phyloP scores from a whole-genome alignment of 2,888 invertebrate genomes.

The Timandra comae region DNA sequence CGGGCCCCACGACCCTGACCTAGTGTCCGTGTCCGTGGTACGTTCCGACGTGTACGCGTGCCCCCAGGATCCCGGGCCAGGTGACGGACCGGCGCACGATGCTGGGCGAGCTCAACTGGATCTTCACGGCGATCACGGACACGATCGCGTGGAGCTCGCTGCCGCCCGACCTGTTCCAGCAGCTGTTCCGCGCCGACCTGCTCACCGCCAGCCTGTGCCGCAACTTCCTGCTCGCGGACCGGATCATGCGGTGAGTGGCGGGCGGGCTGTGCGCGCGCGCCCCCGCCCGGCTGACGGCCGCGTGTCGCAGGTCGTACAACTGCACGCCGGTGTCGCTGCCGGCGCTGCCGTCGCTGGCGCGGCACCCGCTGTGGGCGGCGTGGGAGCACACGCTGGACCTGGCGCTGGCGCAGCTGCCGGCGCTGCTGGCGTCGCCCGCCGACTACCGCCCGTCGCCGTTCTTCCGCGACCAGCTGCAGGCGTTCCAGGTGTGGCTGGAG shows the following conservation, averaged over 20 bases:
- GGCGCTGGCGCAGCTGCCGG: constrained; percentile 92
- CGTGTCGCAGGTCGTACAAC: constrained; percentile 84
- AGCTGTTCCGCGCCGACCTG: constrained; percentile 96
- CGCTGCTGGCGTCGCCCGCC: constrained; percentile 75
- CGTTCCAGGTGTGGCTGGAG: constrained; percentile 81
- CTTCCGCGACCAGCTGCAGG: constrained; percentile 98
- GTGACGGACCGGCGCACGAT: constrained; percentile 96
- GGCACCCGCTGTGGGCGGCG: constrained; percentile 96
- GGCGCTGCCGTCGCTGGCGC: constrained; percentile 91
- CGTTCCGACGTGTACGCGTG: constrained; percentile 95
- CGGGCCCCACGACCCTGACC: background rate
- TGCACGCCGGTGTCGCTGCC: constrained; percentile 98
- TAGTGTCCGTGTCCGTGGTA: constrained; percentile 96
- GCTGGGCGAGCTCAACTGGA: constrained; percentile 99
- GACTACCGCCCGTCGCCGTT: constrained; percentile 88
- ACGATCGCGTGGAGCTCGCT: constrained; percentile 99
- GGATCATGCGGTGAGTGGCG: constrained; percentile 84
- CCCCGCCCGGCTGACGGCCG: too few species aligned
- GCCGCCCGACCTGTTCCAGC: constrained; percentile 96
- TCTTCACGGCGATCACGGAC: constrained; percentile 99
- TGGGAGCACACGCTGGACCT: constrained; percentile 98
- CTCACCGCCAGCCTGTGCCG: constrained; percentile 98
- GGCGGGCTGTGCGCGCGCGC: too few species aligned
- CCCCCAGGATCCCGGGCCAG: constrained; percentile 93
- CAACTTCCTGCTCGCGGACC: constrained; percentile 96